Conservation (phyloP, 2,113 vertebrate species). For the Chaetura pelagica region DNA sequence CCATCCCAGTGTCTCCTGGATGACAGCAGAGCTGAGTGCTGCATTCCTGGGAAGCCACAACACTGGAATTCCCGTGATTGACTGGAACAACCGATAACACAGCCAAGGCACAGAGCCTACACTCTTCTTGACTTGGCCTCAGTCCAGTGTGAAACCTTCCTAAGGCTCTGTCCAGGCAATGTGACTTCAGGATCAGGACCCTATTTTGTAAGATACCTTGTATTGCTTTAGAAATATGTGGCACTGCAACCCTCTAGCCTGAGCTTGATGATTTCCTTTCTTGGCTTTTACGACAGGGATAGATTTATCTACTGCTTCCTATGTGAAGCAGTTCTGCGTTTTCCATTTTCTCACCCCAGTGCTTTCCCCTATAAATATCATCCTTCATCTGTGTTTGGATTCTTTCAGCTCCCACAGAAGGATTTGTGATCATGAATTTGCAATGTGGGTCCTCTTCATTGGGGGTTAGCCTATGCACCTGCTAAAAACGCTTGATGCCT, state of each 20-base stretch:
- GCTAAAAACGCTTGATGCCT: rapidly evolving
- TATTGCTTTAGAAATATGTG: rapidly evolving
- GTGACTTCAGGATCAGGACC: neutral
- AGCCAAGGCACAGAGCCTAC: neutral
- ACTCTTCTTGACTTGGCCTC: neutral
- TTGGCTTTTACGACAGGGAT: neutral
- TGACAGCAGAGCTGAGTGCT: neutral
- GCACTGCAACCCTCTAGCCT: neutral
- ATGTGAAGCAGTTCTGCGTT: neutral
- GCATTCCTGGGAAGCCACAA: neutral
- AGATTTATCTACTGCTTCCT: neutral
- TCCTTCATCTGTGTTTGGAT: neutral
- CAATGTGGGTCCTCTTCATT: neutral
- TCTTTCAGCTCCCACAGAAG: neutral
- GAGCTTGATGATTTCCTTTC: neutral
- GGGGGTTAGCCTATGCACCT: neutral
- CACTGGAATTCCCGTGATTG: neutral
- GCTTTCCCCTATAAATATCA: neutral
- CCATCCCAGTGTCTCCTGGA: neutral
- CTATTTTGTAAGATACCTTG: neutral
- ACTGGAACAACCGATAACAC: neutral
- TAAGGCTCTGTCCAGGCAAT: rapidly evolving
- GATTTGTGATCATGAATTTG: neutral
- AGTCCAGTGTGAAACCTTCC: neutral
- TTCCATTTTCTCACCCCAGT: neutral